Evolutionary conservation across 2,113 vertebrate genomes (phyloP).

Genomic region (Neodontobutis hainanensis): DNA sequence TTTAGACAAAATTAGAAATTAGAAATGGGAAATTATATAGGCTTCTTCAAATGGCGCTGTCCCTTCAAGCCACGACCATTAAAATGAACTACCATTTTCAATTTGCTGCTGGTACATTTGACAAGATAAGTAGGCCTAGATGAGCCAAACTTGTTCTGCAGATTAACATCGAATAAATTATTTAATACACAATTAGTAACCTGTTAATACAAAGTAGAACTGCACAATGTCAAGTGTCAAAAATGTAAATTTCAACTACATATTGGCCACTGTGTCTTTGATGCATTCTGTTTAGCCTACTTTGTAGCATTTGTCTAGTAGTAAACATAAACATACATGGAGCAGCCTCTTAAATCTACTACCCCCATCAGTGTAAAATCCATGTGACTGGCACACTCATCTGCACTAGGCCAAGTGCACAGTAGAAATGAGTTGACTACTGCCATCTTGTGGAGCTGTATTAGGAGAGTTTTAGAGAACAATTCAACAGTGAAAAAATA

Average conservation of each 20-base stretch:
- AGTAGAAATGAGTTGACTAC: conserved; percentile 52
- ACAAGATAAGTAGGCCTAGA: no score
- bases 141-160: no score
- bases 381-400: conserved; percentile 73
- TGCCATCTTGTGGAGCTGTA: conserved; percentile 71
- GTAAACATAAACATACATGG: conserved; percentile 39
- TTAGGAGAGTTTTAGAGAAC: conserved; percentile 11
- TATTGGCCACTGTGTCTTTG: not conserved
- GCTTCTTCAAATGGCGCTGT: not conserved
- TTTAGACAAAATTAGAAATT: no score
- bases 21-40: no score
- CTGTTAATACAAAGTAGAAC: no score
- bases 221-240: no score
- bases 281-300: conserved; percentile 2
- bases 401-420: conserved; percentile 34
- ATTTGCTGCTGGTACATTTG: not conserved
- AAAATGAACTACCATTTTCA: no score
- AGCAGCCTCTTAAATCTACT: conserved; percentile 30
- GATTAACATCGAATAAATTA: no score
- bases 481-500: not conserved
- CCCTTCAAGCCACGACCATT: not conserved
- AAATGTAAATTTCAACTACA: not conserved
- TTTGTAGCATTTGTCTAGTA: conserved; percentile 23
- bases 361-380: conserved; percentile 57
- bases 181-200: no score